Evolutionary conservation across 2,888 invertebrate species (phyloP).

Genomic region (Catotricha subobsoleta): DNA sequence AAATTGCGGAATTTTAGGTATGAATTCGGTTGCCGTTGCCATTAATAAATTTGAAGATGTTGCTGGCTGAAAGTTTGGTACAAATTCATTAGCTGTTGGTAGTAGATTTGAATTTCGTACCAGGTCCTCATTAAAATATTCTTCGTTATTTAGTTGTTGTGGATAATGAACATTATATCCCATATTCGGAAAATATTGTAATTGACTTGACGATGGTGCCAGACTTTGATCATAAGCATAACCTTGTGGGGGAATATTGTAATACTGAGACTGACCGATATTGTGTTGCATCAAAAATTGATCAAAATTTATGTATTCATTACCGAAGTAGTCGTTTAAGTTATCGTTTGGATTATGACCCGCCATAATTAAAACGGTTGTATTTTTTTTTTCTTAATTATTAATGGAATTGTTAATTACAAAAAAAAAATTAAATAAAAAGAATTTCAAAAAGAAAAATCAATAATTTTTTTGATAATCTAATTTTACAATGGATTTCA

Average conservation of each 20-base stretch:
- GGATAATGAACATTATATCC: neutral
- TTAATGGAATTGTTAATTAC: too few species aligned
- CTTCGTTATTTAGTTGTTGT: neutral
- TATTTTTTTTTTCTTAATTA: too few species aligned
- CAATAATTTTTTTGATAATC: too few species aligned
- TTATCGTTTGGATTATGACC: neutral
- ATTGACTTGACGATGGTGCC: neutral
- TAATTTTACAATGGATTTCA: too few species aligned
- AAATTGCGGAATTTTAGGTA: constrained; percentile 16
- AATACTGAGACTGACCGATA: constrained; percentile 9
- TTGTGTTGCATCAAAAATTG: constrained; percentile 28
- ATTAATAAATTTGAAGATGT: constrained; percentile 14
- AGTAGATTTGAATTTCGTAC: constrained; percentile 19
- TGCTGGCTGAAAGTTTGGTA: neutral
- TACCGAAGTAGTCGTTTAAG: constrained; percentile 8
- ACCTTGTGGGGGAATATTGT: neutral
- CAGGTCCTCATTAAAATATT: neutral
- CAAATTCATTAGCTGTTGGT: constrained; percentile 13
- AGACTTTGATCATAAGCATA: neutral
- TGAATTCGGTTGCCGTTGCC: constrained; percentile 25
- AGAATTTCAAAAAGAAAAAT: too few species aligned
- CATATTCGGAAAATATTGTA: neutral
- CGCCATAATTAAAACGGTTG: neutral
- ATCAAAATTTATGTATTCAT: constrained; percentile 27
- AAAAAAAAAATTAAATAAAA: too few species aligned